Conservation (phyloP, 2,888 invertebrate species). For the Aphrophora alni region DNA sequence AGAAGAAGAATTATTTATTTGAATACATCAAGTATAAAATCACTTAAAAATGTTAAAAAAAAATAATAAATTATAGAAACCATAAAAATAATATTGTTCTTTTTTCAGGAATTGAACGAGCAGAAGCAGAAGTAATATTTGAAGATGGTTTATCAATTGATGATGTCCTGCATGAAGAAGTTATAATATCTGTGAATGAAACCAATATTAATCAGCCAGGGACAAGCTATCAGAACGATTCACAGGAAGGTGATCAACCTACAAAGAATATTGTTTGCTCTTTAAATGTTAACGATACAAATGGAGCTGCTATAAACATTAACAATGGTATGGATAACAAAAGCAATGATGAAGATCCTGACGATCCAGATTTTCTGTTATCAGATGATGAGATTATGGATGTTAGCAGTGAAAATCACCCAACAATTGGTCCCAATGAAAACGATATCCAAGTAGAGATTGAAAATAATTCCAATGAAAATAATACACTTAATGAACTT, state of each 20-base stretch:
- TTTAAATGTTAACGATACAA: not conserved
- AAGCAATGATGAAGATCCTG: not conserved
- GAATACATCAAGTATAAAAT: no score
- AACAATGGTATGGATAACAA: no score
- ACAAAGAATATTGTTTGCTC: no score
- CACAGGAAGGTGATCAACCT: not conserved
- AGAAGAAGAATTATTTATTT: no score
- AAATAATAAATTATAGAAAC: no score
- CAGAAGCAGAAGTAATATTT: not conserved
- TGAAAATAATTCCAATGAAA: constrained; percentile 12
- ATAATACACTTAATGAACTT: not conserved
- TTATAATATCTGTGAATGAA: constrained; percentile 5
- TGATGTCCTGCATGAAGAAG: constrained; percentile 7
- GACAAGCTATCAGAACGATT: not conserved
- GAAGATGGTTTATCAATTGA: constrained; percentile 15
- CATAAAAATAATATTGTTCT: not conserved
- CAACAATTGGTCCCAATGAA: not conserved
- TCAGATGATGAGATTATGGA: not conserved
- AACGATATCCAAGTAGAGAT: not conserved
- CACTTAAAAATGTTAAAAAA: no score
- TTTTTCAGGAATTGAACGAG: not conserved
- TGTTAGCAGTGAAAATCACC: not conserved
- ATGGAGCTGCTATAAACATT: no score
- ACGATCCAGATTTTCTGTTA: constrained; percentile 4
- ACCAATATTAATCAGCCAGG: not conserved